phyloP scores from a whole-genome alignment of 2,113 vertebrate genomes.

The Cercopithecus mona region DNA sequence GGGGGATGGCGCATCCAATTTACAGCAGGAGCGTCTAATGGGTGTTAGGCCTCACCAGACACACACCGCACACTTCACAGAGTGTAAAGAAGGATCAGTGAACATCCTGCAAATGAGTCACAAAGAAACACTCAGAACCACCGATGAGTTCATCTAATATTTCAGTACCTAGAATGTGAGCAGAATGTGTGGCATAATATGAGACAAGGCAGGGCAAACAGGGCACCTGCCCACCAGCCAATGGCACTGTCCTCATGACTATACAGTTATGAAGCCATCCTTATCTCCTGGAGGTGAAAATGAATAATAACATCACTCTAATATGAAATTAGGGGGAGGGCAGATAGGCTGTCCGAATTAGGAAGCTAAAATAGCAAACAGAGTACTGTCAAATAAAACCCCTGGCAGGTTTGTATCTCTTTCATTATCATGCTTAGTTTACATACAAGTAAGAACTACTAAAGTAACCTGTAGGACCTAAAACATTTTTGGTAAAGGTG shows the following conservation, averaged over 20 bases:
- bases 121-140: constrained; percentile 73
- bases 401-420: constrained; percentile 6
- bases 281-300: constrained; percentile 18
- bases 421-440: not conserved
- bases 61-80: not conserved
- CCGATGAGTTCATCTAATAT: constrained; percentile 39
- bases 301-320: not conserved
- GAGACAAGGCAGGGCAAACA: not conserved
- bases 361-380: not conserved
- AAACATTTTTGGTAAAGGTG: not conserved
- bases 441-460: not conserved
- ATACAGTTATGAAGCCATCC: not conserved
- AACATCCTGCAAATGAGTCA: constrained; percentile 82
- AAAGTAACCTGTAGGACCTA: not conserved
- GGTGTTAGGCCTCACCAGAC: constrained; percentile 78
- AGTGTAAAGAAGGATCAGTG: constrained; percentile 59
- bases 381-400: not conserved
- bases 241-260: not conserved
- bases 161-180: constrained; percentile 67
- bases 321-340: not conserved
- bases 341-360: not conserved
- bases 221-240: not conserved
- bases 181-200: constrained; percentile 53
- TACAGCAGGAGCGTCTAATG: constrained; percentile 80
- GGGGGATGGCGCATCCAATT: constrained; percentile 80